Base-by-base conservation (phyloP, 2,797 vertebrate genomes). In the Crenuchus spilurus region DNA sequence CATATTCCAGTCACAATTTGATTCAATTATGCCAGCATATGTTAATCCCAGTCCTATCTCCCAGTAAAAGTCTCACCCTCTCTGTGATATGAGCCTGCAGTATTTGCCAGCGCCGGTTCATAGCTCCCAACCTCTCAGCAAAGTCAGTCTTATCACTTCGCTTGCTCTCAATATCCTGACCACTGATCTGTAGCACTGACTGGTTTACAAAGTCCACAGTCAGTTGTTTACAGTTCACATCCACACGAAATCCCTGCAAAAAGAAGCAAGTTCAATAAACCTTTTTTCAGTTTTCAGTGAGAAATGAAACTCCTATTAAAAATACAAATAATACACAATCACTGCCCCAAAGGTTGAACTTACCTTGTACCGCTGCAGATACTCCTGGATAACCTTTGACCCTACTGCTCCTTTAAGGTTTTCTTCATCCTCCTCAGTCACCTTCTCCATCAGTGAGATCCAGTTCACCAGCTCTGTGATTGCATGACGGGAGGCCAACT, bases 191-290 rank as follows among this genome's bases (percentile, higher is more conserved):
- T 18, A 99, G 91, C 82, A 98, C 96, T 0, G 97, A 98, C 79
- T 99, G 97, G 84, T 99, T 99, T 69, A 99, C 98, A 82, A 98
- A 99, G 85, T 99, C 97, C 1, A 98, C 97, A 0, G 96, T 99
- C 86, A 99, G 69, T 84, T 99, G 98, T 77, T 99, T 99, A 80
- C 97, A 98, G 74, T 94, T 95, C 78, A 99, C 86, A 80, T 99
- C 97, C 66, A 99, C 97, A 81, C 94, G 94, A 87, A 97, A 99
- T 73, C 97, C 98, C 98, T 99, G 76, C 28, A 66, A 20, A 35
- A 33, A 2, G n/a, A 31, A 62, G 4, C n/a, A 4, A 51, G 28
- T 20, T 49, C 4, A 2, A 13, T 42, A 7, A 61, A n/a, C 31
- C 46, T 48, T n/a, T 2, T 14, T 22, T 10, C 7, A 22, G 41